Evolutionary conservation across 2,888 invertebrate species (phyloP).

Genomic region (Galeopsomyia nigrocyanea): DNA sequence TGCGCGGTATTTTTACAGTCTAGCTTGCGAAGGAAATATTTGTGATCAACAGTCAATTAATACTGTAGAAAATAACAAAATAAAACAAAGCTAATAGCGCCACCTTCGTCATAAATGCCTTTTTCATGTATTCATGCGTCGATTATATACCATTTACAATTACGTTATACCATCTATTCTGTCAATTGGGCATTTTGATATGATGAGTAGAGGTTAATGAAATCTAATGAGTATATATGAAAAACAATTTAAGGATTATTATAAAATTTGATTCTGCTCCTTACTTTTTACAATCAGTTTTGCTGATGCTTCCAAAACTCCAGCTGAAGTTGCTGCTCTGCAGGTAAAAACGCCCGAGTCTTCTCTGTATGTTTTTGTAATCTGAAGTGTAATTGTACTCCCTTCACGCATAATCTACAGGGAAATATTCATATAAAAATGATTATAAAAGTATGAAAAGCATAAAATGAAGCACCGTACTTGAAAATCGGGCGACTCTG

Average conservation of each 20-base stretch:
- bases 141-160: too few relatives aligned
- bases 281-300: constrained; percentile 98
- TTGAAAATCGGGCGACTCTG: constrained; percentile 95
- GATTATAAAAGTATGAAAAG: too few relatives aligned
- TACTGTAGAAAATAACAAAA: too few relatives aligned
- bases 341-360: constrained; percentile 93
- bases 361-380: constrained; percentile 92
- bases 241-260: constrained; percentile 39
- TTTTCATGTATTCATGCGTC: too few relatives aligned
- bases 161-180: too few relatives aligned
- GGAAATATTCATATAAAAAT: constrained; percentile 2
- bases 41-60: too few relatives aligned
- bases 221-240: too few relatives aligned
- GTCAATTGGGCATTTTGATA: too few relatives aligned
- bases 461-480: constrained; percentile 67
- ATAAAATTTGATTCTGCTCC: constrained; percentile 75
- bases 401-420: constrained; percentile 94
- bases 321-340: constrained; percentile 92
- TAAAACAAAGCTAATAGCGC: constrained; percentile 40
- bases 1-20: too few relatives aligned
- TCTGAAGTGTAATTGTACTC: constrained; percentile 87
- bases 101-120: constrained; percentile 41
- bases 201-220: too few relatives aligned
- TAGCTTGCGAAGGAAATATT: too few relatives aligned
- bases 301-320: constrained; percentile 95